These are phyloP conservation scores for Cotesia chilonis DNA, from an alignment of 1,140 invertebrate species.

Conservation along the genomic window DNA sequence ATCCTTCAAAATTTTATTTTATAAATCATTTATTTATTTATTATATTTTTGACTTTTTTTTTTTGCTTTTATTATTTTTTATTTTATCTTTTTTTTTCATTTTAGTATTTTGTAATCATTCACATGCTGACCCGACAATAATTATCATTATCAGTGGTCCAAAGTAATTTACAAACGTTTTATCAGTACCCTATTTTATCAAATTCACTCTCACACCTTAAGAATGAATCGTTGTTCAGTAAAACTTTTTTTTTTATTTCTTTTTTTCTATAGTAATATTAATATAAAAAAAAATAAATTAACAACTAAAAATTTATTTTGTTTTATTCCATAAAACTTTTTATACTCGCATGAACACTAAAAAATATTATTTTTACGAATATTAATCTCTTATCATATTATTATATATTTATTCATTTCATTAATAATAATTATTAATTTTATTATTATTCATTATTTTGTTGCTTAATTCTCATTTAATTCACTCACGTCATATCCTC, in stretches of 20 bases:
- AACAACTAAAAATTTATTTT: constrained; percentile 17
- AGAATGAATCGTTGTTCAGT: constrained; percentile 11
- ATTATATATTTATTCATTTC: neutral
- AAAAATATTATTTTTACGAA: constrained; percentile 26
- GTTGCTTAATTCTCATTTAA: constrained; percentile 22
- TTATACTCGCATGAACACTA: constrained; percentile 7
- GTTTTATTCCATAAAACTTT: constrained; percentile 11
- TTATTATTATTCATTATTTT: neutral
- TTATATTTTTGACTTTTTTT: neutral
- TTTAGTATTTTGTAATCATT: constrained; percentile 4
- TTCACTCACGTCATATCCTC: constrained; percentile 23
- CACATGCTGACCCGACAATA: too few relatives aligned
- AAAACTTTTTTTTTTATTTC: constrained; percentile 1
- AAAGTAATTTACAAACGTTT: too few relatives aligned
- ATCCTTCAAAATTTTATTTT: constrained; percentile 8
- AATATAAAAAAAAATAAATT: too few relatives aligned
- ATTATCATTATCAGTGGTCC: too few relatives aligned
- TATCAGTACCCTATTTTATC: too few relatives aligned
- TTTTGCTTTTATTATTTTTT: too few relatives aligned
- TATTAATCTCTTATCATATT: neutral
- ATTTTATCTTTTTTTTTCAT: too few relatives aligned
- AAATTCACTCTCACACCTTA: too few relatives aligned
- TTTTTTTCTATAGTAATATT: too few relatives aligned
- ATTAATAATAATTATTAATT: neutral
- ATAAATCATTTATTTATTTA: neutral